Evolutionary conservation across 2,113 vertebrate species (phyloP).

Genomic region (Nothoprocta perdicaria): DNA sequence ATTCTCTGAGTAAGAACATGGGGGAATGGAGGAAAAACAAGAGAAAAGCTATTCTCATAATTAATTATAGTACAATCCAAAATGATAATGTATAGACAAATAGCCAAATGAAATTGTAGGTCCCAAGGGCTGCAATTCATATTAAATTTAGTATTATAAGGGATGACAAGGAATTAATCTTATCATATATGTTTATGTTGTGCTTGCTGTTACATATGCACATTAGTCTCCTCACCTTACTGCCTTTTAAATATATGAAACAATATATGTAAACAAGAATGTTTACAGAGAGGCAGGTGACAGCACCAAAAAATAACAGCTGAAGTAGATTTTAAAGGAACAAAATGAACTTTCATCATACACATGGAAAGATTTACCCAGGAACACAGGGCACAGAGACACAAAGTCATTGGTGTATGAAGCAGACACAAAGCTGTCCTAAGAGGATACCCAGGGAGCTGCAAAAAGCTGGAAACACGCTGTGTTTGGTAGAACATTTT

Average conservation of each 20-base stretch:
- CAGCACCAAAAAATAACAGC: background rate
- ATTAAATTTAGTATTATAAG: slow-evolving; percentile 19
- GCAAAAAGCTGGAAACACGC: background rate
- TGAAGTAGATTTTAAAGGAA: background rate
- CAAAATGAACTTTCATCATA: background rate
- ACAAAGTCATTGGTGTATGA: background rate
- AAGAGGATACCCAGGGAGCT: fast-evolving
- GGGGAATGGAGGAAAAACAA: background rate
- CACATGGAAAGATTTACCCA: background rate
- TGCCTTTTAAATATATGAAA: background rate
- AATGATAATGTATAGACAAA: slow-evolving; percentile 49
- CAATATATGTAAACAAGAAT: background rate
- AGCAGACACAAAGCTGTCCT: background rate
- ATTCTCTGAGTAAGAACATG: background rate
- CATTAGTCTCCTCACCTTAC: background rate
- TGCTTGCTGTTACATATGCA: background rate
- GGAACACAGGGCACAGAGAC: background rate
- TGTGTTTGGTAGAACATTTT: background rate
- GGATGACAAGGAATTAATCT: slow-evolving; percentile 58
- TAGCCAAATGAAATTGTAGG: slow-evolving; percentile 24
- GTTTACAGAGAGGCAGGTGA: background rate
- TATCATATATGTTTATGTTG: background rate
- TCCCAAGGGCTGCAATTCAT: slow-evolving; percentile 49
- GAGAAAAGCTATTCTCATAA: background rate
- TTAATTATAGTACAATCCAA: background rate